Evolutionary conservation across 2,888 invertebrate genomes (phyloP).

Genomic region (Biston stratarius): DNA sequence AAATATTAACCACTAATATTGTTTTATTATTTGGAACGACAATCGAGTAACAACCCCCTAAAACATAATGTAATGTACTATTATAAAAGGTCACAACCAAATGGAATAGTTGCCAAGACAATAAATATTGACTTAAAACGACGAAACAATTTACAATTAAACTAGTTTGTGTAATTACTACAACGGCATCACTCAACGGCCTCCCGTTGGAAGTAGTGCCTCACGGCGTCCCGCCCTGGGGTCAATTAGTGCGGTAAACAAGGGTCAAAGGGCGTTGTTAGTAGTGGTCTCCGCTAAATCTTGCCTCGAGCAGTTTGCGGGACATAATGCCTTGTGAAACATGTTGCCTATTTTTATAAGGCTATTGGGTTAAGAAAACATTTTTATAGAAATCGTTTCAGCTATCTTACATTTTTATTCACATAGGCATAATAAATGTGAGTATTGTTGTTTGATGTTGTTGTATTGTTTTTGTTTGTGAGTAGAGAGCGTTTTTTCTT

Average conservation of each 20-base stretch:
- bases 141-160: no score
- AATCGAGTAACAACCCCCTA: no score
- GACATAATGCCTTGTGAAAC: constrained; percentile 8
- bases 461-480: no score
- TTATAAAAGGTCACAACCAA: no score
- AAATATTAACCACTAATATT: no score
- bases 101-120: no score
- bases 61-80: no score
- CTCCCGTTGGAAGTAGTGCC: background rate
- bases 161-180: background rate
- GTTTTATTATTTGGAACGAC: no score
- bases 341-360: constrained; percentile 16
- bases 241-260: constrained; percentile 26
- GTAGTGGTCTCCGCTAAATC: constrained; percentile 29
- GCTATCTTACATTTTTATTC: background rate
- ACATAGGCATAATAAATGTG: no score
- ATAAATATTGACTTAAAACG: no score
- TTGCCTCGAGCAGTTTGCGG: constrained; percentile 16
- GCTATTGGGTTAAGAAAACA: background rate
- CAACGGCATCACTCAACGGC: background rate
- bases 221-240: constrained; percentile 1
- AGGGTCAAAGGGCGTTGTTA: constrained; percentile 21
- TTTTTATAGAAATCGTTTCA: background rate
- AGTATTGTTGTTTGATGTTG: no score
- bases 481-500: no score